Percentiles rank a stretch among this genome's conserved stretches.
phyloP scores from a whole-genome alignment of 2,113 vertebrate genomes.

The Rhinichthys klamathensis region DNA sequence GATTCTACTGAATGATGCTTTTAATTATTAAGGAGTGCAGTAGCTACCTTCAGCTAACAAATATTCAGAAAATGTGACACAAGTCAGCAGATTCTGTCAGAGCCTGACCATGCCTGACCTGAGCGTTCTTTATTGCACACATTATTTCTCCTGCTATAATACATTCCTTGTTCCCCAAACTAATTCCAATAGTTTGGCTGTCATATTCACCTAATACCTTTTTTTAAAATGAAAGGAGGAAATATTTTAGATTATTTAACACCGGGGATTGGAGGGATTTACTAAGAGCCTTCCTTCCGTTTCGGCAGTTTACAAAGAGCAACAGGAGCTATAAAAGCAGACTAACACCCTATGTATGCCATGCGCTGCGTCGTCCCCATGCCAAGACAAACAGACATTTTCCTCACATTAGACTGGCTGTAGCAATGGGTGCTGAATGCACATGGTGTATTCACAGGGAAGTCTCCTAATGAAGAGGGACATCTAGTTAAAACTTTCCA shows the following conservation, averaged over 20 bases:
- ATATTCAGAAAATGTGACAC: not conserved
- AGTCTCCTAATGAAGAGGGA: conserved; percentile 60
- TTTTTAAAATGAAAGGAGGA: not conserved
- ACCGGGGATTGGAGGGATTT: conserved; percentile 48
- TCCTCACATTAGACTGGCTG: conserved; percentile 62
- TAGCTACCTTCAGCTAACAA: not conserved
- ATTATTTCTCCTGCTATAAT: not conserved
- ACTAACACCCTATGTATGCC: conserved; percentile 46
- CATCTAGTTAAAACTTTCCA: conserved; percentile 66
- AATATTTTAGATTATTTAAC: not conserved
- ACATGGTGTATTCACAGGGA: conserved; percentile 56
- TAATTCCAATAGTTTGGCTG: not conserved
- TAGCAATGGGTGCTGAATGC: conserved; percentile 54
- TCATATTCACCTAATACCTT: not conserved
- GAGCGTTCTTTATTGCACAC: not conserved
- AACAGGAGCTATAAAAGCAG: conserved; percentile 42
- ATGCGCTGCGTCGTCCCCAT: conserved; percentile 19
- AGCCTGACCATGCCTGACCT: not conserved
- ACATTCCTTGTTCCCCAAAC: not conserved
- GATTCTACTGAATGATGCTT: not conserved
- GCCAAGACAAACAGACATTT: conserved; percentile 64
- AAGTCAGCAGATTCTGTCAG: not conserved
- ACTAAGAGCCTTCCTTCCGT: conserved; percentile 43
- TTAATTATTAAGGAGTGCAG: not conserved
- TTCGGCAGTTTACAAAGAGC: conserved; percentile 40